These are phyloP conservation scores for Zhuqinia jingwanae DNA, from an alignment of 2,888 invertebrate genomes.

Conservation along the genomic window DNA sequence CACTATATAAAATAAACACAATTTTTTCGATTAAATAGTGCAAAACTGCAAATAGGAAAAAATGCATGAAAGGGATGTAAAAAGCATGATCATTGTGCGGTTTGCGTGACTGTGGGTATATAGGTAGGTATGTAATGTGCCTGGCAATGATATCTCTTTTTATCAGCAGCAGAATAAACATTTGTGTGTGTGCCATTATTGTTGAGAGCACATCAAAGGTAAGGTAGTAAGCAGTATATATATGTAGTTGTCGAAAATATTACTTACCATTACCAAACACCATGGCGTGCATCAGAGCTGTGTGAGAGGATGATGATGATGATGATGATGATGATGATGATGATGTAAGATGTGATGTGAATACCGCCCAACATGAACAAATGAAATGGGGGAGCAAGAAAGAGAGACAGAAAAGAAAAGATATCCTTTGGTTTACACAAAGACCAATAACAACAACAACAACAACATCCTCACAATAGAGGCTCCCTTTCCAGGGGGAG, in stretches of 20 bases:
- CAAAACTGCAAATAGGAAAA: slow-evolving; percentile 58
- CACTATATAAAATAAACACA: slow-evolving; percentile 82
- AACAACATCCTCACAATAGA: no score
- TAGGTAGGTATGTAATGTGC: no score
- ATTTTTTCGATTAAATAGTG: slow-evolving; percentile 57
- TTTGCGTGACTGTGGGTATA: neutral
- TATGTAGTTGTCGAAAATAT: neutral
- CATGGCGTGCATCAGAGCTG: slow-evolving; percentile 98
- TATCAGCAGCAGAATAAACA: slow-evolving; percentile 13
- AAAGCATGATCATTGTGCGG: neutral
- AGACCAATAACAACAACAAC: no score
- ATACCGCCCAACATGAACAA: neutral
- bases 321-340: no score
- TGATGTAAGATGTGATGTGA: slow-evolving; percentile 50
- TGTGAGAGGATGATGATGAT: no score
- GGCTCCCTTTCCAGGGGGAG: slow-evolving; percentile 40
- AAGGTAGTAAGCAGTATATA: slow-evolving; percentile 1
- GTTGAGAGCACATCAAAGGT: slow-evolving; percentile 21
- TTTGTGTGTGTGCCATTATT: neutral
- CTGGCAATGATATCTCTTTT: no score
- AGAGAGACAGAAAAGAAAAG: slow-evolving; percentile 37
- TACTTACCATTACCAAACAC: slow-evolving; percentile 91
- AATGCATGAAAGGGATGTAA: slow-evolving; percentile 2
- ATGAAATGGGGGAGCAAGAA: slow-evolving; percentile 20
- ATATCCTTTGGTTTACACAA: slow-evolving; percentile 59